Evolutionary conservation across 2,113 vertebrate genomes (phyloP), one percentile per base, ranked within the genome.

Genomic region (Sander vitreus): DNA sequence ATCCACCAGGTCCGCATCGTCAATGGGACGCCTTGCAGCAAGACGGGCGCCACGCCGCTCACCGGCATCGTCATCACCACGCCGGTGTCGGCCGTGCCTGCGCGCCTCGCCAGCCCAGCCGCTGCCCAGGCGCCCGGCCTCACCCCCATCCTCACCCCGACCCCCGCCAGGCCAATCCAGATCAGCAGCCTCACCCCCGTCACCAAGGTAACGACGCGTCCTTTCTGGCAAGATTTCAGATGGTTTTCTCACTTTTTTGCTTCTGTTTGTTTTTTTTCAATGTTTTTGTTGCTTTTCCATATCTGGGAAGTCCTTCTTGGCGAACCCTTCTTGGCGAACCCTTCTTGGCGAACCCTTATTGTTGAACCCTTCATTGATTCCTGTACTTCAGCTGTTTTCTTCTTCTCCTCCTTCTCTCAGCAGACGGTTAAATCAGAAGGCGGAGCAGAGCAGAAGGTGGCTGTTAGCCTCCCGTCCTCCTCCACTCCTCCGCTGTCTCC

Each of bases 1-100:
- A 99, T 99, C 74, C 98, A 99, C 91, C 98, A 98, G 85, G 96
- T 99, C 80, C 98, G 97, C 87, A 98, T 99, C 33, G 96, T 99
- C 71, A 99, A 99, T 10, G 98, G 98, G 21, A 97, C 99, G 94
- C 96, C 97, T 50, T 95, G 93, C 67, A 80, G 96, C 84, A 95
- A 93, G 85, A 83, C 91, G 89, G 93, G 96, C 97, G 85, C 87
- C 25, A 27, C 88, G 23, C 48, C 94, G 0, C 95, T 99, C 94
- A 97, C 98, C 27, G 97, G 97, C 95, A 99, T 99, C 50, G 97
- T 99, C 92, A 99, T 99, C 94, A 96, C 97, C 85, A 95, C 93
- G 14, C 88, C 97, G 80, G 16, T 92, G 58, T 74, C 91, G 0
- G 54, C 92, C 2, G 14, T 73, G 0, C 63, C 96, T 74, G 91